Conservation (phyloP, 2,113 vertebrate species). For the Myiopsitta monachus region DNA sequence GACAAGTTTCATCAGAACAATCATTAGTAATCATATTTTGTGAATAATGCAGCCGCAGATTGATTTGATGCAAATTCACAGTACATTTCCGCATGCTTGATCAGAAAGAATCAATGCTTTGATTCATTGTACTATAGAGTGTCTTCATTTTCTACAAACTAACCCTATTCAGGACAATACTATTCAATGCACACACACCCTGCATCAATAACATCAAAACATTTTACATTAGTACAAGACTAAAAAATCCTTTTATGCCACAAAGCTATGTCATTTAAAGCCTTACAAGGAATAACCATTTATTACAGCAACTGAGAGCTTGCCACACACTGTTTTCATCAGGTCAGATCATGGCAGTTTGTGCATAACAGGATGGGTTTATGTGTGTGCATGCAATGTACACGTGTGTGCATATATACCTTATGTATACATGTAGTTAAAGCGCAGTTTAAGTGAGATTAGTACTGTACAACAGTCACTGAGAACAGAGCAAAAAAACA, state of each 20-base stretch:
- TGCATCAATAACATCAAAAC: neutral
- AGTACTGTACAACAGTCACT: neutral
- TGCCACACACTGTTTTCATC: neutral
- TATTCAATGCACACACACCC: neutral
- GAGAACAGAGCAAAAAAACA: neutral
- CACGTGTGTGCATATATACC: accelerated
- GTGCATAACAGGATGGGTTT: neutral
- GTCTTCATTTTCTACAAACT: constrained; percentile 14
- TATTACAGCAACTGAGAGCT: neutral
- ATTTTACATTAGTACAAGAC: neutral
- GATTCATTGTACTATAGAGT: neutral
- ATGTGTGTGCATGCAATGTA: neutral
- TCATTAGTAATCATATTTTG: constrained; percentile 38
- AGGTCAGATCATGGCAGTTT: neutral
- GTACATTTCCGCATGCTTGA: neutral
- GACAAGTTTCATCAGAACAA: constrained; percentile 52
- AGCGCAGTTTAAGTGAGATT: neutral
- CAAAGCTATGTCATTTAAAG: neutral
- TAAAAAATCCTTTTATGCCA: neutral
- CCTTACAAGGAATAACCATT: neutral
- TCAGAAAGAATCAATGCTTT: neutral
- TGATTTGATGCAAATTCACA: constrained; percentile 37
- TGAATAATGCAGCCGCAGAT: constrained; percentile 48
- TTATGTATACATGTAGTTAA: neutral
- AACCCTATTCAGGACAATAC: neutral